Evolutionary conservation across 2,797 vertebrate genomes (phyloP).

Genomic region (Jordanella pulchra): DNA sequence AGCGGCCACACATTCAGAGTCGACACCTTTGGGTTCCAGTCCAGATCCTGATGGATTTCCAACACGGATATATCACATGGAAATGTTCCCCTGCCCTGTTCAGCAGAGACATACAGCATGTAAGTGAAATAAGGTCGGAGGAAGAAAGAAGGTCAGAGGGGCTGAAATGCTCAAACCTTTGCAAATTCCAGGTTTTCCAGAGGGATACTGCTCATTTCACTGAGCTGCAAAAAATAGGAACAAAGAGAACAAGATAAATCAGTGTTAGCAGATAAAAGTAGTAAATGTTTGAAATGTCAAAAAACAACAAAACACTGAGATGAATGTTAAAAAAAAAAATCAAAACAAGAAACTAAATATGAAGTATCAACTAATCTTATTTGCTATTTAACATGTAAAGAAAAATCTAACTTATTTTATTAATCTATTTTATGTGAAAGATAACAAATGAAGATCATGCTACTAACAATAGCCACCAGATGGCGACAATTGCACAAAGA

Average conservation of each 20-base stretch:
- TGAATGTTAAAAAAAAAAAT: background rate
- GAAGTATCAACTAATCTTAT: background rate
- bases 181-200: constrained; percentile 97
- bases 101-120: constrained; percentile 14
- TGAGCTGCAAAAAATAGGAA: constrained; percentile 81
- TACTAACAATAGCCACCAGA: background rate
- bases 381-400: background rate
- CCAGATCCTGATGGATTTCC: constrained; percentile 98
- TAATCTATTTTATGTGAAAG: too few species aligned
- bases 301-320: too few species aligned
- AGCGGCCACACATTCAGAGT: constrained; percentile 98
- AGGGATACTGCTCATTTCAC: constrained; percentile 89
- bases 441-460: background rate
- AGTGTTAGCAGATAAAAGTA: too few species aligned
- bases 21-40: constrained; percentile 99
- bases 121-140: background rate
- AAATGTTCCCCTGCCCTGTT: constrained; percentile 97
- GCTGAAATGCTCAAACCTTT: constrained; percentile 81
- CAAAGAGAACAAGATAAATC: constrained; percentile 5
- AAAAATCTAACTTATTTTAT: background rate
- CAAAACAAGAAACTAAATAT: background rate
- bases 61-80: constrained; percentile 98
- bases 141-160: background rate
- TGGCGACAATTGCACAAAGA: background rate
- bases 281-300: background rate